Evolutionary conservation across 2,888 invertebrate genomes (phyloP), one percentile per base, ranked within the genome.

Genomic region (Strigamia transsilvanica): DNA sequence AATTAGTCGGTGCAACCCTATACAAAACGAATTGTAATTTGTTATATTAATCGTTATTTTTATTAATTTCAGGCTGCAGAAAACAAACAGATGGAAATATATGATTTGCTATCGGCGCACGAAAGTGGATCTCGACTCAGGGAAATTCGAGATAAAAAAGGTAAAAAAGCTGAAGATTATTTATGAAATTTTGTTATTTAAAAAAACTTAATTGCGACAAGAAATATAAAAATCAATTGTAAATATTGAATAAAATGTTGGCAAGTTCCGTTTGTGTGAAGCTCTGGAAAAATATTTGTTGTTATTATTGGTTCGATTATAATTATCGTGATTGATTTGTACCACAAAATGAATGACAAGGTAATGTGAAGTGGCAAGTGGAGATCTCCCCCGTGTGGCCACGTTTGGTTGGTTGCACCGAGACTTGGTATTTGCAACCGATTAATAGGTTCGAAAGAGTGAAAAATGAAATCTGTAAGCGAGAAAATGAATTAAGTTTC

Each of bases 61-160:
- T 42, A 6, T 46, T 61, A 27, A 21, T 82, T 32, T n/a, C 34
- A 81, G 41, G 82, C 82, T 15, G 81, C 81, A 0, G 73, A 81
- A 51, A 46, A 41, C 18, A 79, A 79, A 34, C 38, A 81, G 2
- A 15, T 32, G 4, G 46, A 82, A 77, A 51, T 81, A 21, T 32
- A 81, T 13, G 4, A 38, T n/a, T 27, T 77, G 10, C 46, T 83
- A 4, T 56, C 82, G 42, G 21, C 77, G 5, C 34, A 46, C 42
- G 38, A 78, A 13, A 34, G 15, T 51, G 73, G 79, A 12, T 32
- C 27, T 18, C 34, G 23, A 5, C 46, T 83, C 13, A 51, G 79
- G 34, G 34, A 56, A n/a, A 38, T 83, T 41, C 13, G n/a, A 18
- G 83, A 83, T 82, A 10, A 2, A 13, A 41, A 41, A 46, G 80